Base-by-base conservation (phyloP, 2,113 vertebrate genomes). In the Epinephelus lanceolatus region DNA sequence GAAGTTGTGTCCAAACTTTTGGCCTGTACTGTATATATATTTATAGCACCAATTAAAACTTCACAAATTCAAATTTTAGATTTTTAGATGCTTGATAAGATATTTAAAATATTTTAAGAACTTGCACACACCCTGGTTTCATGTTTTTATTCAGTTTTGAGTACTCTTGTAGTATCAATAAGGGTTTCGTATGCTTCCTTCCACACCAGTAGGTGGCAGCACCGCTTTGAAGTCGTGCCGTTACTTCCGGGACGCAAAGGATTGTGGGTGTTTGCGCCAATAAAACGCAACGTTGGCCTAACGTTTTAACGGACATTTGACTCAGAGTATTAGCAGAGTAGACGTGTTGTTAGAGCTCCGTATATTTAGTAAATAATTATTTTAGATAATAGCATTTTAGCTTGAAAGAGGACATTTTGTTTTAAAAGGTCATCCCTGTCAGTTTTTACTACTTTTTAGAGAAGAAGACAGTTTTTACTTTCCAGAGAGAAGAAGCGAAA, bases 131-230 rank as follows among this genome's bases (percentile, higher is more conserved):
- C 33, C 33, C 33, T 18, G 13, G 9, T 10, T 45, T 45, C 9
- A 45, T 45, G 42, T 45, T 3, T 49, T 15, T 30, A 30, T 47
- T 17, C 14, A 66, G 45, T 17, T 23, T 3, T 61, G 1, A 47
- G 21, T 13, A 4, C 13, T 9, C 21, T 45, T 67, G 15, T 18
- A 19, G 10, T 33, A 7, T 69, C 47, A 4, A 13, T 56, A 4
- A 1, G 33, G 15, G 40, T 42, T 18, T 57, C 3, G 3, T 21
- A 3, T 23, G 17, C 60, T 0, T 27, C 13, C 37, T 14, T 86
- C 86, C 88, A 49, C 73, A 45, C 56, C 86, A n/a, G 4, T 21
- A 81, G 72, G 73, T 6, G 83, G 87, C 76, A 90, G 88, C 19
- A 86, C 47, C 40, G 2, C 4, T 15, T 0, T 0, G 19, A 12